Base-by-base conservation (phyloP, 1,140 invertebrate genomes). In the Melipona quadrifasciata region DNA sequence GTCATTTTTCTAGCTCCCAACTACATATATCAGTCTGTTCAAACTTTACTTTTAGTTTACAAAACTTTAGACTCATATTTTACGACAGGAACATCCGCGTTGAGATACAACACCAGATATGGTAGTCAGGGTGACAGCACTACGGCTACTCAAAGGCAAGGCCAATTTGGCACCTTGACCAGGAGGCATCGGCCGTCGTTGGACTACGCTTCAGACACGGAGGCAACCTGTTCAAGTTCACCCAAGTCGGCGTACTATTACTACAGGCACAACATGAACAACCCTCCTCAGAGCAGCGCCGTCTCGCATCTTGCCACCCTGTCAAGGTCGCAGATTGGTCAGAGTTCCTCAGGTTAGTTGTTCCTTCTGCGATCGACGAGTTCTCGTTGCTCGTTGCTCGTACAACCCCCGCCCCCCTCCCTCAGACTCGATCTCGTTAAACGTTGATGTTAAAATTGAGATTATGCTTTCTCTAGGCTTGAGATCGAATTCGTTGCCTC, bases 161-260 rank as follows among this genome's bases (percentile, higher is more conserved):
- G 92, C 77, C 93, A 94, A 77, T 94, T 94, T 67, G 94, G 94
- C 53, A 96, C 96, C 80, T 94, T 96, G 77, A 96, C 96, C 0
- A 96, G 97, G 92, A 95, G 97, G 85, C 96, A 97, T 88, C 95
- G 97, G 84, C 95, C 96, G 39, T 97, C 97, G 70, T 95, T 98
- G 86, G 98, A 98, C 94, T 98, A 98, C 93, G 98, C 98, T 57
- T 99, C 98, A 24, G 99, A 99, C 92, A 99, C 98, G 0, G 99
- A 99, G 95, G 97, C 98, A 2, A 97, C 97, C 0, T 97, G 97
- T 84, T 94, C 95, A 16, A 95, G 95, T 47, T 97, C 97, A 27
- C 96, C 97, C 27, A 95, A 97, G 83, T 96, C 97, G 64, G 97
- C 96, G 61, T 97, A 97, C 92, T 98, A 98, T 91, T 98, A 97